phyloP scores from a whole-genome alignment of 1,140 invertebrate species.

The Ceratitis capitata region DNA sequence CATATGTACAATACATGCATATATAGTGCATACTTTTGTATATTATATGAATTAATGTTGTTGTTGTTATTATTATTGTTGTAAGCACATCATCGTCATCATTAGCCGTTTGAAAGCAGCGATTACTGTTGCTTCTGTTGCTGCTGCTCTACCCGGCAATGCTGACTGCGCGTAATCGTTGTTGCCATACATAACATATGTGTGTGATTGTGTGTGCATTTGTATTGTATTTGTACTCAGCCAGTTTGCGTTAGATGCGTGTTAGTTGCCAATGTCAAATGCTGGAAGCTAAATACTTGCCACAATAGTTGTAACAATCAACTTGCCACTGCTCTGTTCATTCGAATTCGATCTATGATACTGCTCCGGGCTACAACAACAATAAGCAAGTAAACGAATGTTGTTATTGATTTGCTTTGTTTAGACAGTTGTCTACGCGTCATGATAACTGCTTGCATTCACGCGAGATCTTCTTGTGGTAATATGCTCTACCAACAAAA shows the following conservation, averaged over 20 bases:
- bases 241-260: not conserved
- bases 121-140: slow-evolving; percentile 6
- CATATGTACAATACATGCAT: too few species aligned
- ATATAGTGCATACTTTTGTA: too few species aligned
- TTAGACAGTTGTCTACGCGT: not conserved
- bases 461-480: not conserved
- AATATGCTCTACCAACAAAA: not conserved
- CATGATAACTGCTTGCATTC: slow-evolving; percentile 25
- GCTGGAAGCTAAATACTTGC: not conserved
- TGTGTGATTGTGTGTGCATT: not conserved
- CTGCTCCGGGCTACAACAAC: not conserved
- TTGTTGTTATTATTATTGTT: not conserved
- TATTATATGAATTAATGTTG: not conserved
- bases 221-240: not conserved
- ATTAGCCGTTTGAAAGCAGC: slow-evolving; percentile 18
- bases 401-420: too few species aligned
- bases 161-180: not conserved
- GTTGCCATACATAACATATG: not conserved
- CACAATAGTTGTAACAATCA: not conserved
- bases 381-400: too few species aligned
- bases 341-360: not conserved
- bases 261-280: slow-evolving; percentile 14
- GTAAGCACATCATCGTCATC: slow-evolving; percentile 17
- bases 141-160: not conserved
- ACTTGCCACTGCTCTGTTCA: not conserved